Evolutionary conservation across 1,140 invertebrate species (phyloP), one percentile per base, ranked within the genome.

Genomic region (Conus betulinus): DNA sequence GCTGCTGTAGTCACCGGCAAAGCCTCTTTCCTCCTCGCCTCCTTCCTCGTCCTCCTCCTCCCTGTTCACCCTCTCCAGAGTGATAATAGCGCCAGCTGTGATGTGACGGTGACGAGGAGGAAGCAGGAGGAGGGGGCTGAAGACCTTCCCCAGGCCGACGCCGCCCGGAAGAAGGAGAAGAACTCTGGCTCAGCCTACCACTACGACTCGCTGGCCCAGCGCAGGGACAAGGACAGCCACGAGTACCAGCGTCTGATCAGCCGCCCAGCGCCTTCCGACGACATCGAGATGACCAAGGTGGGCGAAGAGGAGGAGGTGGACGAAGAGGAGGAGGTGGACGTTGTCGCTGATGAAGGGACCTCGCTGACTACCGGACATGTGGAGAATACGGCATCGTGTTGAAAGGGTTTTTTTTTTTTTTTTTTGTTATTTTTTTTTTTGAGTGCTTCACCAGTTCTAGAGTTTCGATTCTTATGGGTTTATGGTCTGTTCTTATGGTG

Each of bases 201-300:
- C 27, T 87, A 87, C 53, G 85, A 87, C 1, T 74, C 52, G 15
- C 71, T 87, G 20, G 85, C 71, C 15, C 51, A 85, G 27, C 25
- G 53, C 51, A 23, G 25, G 63, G 67, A 86, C 5, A n/a, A n/a
- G 20, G 85, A 78, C 74, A 20, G 11, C 23, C 85, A 87, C 53
- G 85, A 87, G 71, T 87, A 87, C 53, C 85, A 87, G 23, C 39
- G 85, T 3, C 53, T 87, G 84, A 51, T 74, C 63, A 71, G 7
- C 27, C 27, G 67, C 10, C 53, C 17, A 4, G 27, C 23, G 17
- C 20, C 11, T 23, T 15, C 15, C 15, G n/a, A 76, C 39, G 71
- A 25, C 85, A 53, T 51, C 4, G 85, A 67, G 74, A 57, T n/a
- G 39, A 85, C 39, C 23, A 51, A 57, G 17, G 53, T 53, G 13